These are phyloP conservation scores for Cliona cf. orientalis DNA, from an alignment of 37 sponge, comb jelly and placozoan species.

Conservation along the genomic window DNA sequence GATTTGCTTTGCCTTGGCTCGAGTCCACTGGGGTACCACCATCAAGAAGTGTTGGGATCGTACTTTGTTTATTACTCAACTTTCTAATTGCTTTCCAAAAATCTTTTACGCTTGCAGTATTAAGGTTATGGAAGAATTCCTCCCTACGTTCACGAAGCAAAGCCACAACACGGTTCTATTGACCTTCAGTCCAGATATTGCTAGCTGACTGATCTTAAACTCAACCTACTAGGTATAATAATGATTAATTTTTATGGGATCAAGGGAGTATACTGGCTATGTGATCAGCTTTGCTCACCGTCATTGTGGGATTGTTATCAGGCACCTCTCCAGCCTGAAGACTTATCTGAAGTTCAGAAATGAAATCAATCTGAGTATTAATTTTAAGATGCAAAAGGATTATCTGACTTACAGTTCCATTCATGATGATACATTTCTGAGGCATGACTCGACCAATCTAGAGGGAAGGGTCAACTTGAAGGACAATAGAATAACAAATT, in stretches of 20 bases:
- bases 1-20: no score
- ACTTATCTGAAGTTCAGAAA: conserved; percentile 38
- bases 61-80: no score
- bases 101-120: no score
- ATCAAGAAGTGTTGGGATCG: no score
- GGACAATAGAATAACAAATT: neutral
- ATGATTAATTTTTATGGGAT: no score
- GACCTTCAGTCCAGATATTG: conserved; percentile 94
- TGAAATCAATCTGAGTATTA: neutral
- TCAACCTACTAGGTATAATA: conserved; percentile 60
- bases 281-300: no score
- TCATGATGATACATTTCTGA: conserved; percentile 63
- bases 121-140: no score
- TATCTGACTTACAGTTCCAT: conserved; percentile 67
- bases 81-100: no score
- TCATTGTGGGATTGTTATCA: conserved; percentile 77
- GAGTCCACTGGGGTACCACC: no score
- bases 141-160: no score
- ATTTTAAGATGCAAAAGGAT: neutral
- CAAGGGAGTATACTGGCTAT: no score
- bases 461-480: neutral
- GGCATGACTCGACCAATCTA: conserved; percentile 72
- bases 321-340: conserved; percentile 66
- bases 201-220: conserved; percentile 79
- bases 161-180: conserved; percentile 90